Evolutionary conservation across 1,140 invertebrate genomes (phyloP), one percentile per base, ranked within the genome.

Genomic region (Physella acuta): DNA sequence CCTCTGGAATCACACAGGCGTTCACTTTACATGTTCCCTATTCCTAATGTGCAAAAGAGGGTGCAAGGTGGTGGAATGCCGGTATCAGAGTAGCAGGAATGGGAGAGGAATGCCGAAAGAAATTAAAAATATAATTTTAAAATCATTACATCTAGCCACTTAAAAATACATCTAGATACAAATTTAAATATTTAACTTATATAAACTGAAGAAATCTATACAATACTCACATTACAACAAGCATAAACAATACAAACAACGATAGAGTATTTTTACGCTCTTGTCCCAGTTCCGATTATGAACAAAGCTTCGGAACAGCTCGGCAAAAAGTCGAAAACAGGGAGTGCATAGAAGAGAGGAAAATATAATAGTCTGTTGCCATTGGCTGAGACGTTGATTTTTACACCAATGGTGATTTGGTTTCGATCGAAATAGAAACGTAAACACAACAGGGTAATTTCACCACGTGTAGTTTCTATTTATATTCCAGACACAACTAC

Each of bases 391-490:
- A 1, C 26, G 1, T 2, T 2, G 20, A 33, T 39, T 20, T 49
- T 30, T 62, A 28, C 34, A 62, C 60, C 34, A 62, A 58, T 58
- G 56, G 56, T 34, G 56, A 34, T 33, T 58, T 1, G 2, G n/a
- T 5, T 34, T 34, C 36, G 36, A 2, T 4, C 26, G 1, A 17
- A 16, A n/a, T 16, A 30, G 1, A 34, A 34, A 58, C 2, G 26
- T 34, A 58, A 3, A 58, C 56, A 34, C 20, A 26, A 58, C 2
- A 2, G n/a, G 17, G 56, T 58, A 33, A 1, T 5, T 3, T 34
- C 20, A 24, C 31, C 56, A 58, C 56, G 56, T 58, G 56, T 31
- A 58, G 56, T 58, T 58, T 8, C 56, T 58, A 58, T 58, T 20
- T 34, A 58, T 20, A 58, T 3, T 34, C 36, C 1, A 26, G 4